A percentile compares a stretch with the other conserved stretches of the same genome.
Evolutionary conservation across 1,140 invertebrate genomes (phyloP).

Genomic region (Anastrepha obliqua): DNA sequence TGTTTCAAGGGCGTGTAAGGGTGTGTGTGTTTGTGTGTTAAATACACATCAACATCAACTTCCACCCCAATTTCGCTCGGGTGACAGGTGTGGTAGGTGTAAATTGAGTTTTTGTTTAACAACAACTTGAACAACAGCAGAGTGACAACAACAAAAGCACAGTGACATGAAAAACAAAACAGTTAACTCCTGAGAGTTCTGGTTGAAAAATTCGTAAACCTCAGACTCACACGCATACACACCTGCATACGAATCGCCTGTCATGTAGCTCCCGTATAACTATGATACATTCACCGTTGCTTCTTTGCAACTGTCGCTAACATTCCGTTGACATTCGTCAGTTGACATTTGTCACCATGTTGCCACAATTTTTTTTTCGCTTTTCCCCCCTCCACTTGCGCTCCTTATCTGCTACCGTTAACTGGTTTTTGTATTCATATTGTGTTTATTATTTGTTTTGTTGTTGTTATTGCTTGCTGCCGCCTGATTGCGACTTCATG

Average conservation of each 20-base stretch:
- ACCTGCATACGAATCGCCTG: background rate
- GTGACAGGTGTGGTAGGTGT: conserved; percentile 22
- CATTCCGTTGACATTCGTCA: conserved; percentile 42
- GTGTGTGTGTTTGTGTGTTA: background rate
- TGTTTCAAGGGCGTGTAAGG: too few species aligned
- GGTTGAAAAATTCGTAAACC: background rate
- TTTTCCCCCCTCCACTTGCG: background rate
- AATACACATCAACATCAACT: background rate
- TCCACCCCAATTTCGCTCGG: background rate
- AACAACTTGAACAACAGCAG: background rate
- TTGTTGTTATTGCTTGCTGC: background rate
- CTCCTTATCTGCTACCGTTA: background rate
- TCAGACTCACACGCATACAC: background rate
- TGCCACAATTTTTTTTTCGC: conserved; percentile 16
- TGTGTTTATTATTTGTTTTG: background rate
- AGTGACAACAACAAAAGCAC: background rate
- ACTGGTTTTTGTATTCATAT: background rate
- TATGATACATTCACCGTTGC: too few species aligned
- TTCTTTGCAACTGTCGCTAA: background rate
- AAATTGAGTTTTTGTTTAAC: conserved; percentile 46
- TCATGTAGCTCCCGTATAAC: background rate
- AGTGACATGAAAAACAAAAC: background rate
- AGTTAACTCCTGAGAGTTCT: background rate
- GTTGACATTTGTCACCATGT: conserved; percentile 27
- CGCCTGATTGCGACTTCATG: conserved; percentile 17